These are phyloP conservation scores for Scaptomyza tumidula DNA, from an alignment of 2,888 invertebrate genomes.

Conservation along the genomic window DNA sequence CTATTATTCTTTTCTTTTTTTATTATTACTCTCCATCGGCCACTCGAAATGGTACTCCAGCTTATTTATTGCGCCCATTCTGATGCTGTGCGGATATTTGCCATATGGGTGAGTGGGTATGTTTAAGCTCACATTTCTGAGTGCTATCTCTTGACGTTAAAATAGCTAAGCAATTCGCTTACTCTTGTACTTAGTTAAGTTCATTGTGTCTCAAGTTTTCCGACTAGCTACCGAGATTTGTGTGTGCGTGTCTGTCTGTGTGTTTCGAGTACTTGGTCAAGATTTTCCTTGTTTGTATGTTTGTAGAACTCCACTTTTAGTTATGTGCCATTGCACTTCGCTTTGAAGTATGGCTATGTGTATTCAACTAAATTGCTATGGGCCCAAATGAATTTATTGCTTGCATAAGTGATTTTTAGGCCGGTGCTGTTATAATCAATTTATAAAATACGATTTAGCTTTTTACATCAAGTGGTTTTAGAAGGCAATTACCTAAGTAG, in stretches of 20 bases:
- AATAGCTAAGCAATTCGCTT: slow-evolving; percentile 49
- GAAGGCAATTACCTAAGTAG: slow-evolving; percentile 20
- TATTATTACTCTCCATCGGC: slow-evolving; percentile 38
- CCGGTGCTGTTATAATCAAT: slow-evolving; percentile 19
- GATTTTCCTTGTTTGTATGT: slow-evolving; percentile 35
- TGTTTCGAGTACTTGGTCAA: slow-evolving; percentile 25
- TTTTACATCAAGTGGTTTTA: slow-evolving; percentile 6
- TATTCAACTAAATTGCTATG: slow-evolving; percentile 9
- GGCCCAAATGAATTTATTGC: neutral
- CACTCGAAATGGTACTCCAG: slow-evolving; percentile 56
- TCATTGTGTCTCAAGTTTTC: slow-evolving; percentile 37
- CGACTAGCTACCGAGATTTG: neutral
- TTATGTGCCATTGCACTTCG: slow-evolving; percentile 31
- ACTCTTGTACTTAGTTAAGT: slow-evolving; percentile 19
- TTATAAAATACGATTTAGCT: neutral
- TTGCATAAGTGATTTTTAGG: slow-evolving; percentile 10
- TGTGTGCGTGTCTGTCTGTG: neutral
- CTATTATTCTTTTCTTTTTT: slow-evolving; percentile 32
- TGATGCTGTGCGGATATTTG: slow-evolving; percentile 23
- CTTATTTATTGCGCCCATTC: slow-evolving; percentile 60
- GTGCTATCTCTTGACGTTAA: slow-evolving; percentile 37
- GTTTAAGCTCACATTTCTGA: slow-evolving; percentile 30
- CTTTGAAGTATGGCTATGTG: slow-evolving; percentile 27
- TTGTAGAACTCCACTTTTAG: slow-evolving; percentile 14
- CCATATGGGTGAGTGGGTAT: slow-evolving; percentile 28